Evolutionary conservation across 2,888 invertebrate species (phyloP).

Genomic region (Idaea aversata): DNA sequence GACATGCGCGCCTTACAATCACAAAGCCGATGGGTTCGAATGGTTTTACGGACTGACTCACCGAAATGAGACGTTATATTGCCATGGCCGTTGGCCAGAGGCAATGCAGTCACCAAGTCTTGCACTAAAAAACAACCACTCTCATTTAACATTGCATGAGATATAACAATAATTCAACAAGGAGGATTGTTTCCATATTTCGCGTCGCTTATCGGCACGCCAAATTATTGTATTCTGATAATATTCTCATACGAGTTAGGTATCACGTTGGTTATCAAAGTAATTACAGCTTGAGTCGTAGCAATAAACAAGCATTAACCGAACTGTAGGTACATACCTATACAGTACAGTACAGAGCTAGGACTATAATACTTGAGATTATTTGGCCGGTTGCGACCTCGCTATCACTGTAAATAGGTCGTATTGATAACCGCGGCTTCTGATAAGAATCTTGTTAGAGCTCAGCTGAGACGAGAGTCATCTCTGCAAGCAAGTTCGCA

Average conservation of each 20-base stretch:
- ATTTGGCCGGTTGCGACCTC: slow-evolving; percentile 54
- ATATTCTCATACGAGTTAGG: slow-evolving; percentile 35
- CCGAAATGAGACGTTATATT: slow-evolving; percentile 79
- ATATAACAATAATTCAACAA: slow-evolving; percentile 39
- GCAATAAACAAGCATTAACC: slow-evolving; percentile 33
- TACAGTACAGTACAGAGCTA: slow-evolving; percentile 22
- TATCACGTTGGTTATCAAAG: slow-evolving; percentile 37
- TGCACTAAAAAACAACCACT: slow-evolving; percentile 80
- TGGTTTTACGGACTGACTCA: slow-evolving; percentile 75
- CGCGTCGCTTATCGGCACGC: slow-evolving; percentile 46
- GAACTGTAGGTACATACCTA: no score
- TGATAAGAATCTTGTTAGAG: slow-evolving; percentile 75
- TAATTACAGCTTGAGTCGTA: slow-evolving; percentile 35
- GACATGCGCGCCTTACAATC: slow-evolving; percentile 75
- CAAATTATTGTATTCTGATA: slow-evolving; percentile 31
- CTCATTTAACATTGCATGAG: slow-evolving; percentile 74
- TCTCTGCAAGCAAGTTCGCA: slow-evolving; percentile 56
- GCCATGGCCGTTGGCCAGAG: slow-evolving; percentile 79
- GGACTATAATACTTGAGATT: slow-evolving; percentile 34
- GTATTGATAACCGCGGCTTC: slow-evolving; percentile 63
- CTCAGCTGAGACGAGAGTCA: slow-evolving; percentile 52
- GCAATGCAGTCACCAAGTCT: slow-evolving; percentile 81
- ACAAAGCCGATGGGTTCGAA: slow-evolving; percentile 73
- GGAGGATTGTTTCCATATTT: slow-evolving; percentile 26
- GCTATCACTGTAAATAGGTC: slow-evolving; percentile 68